Evolutionary conservation across 1,140 invertebrate species (phyloP).

Genomic region (Brachionus rotundiformis): DNA sequence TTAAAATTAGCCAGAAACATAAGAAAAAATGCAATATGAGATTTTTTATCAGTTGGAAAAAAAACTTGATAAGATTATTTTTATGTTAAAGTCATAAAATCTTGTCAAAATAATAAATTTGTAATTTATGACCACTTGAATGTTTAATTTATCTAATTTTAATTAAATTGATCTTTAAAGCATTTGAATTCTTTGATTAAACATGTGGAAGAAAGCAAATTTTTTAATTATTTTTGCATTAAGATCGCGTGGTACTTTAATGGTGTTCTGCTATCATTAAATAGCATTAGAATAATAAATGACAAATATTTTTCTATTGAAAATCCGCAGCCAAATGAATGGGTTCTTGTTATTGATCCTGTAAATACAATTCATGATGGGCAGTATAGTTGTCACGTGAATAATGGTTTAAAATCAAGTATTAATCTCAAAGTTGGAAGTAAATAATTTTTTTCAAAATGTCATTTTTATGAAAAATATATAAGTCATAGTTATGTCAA

Average conservation of each 20-base stretch:
- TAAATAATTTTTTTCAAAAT: too few species aligned
- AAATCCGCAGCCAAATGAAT: slow-evolving; percentile 26
- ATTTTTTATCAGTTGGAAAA: background rate
- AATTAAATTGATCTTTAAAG: background rate
- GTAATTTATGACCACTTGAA: slow-evolving; percentile 46
- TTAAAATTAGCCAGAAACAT: background rate
- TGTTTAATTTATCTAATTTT: background rate
- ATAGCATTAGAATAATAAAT: slow-evolving; percentile 43
- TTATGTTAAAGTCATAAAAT: slow-evolving; percentile 24
- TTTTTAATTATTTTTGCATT: slow-evolving; percentile 16
- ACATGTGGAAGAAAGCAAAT: background rate
- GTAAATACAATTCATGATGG: slow-evolving; percentile 33
- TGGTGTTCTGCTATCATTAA: slow-evolving; percentile 25
- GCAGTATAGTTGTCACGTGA: slow-evolving; percentile 37
- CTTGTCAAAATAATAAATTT: slow-evolving; percentile 41
- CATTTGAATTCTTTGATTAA: background rate
- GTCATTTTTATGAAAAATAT: too few species aligned
- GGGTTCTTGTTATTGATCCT: slow-evolving; percentile 30
- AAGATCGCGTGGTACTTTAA: slow-evolving; percentile 51
- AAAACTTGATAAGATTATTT: background rate
- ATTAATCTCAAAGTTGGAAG: slow-evolving; percentile 40
- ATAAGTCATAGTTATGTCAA: too few species aligned
- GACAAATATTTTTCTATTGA: slow-evolving; percentile 36
- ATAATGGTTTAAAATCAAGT: slow-evolving; percentile 25
- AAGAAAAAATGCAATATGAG: background rate